A percentile compares a stretch with the other conserved stretches of the same genome.
These are phyloP conservation scores for Taxidea taxus DNA, from an alignment of 2,113 vertebrate species.

Conservation along the genomic window DNA sequence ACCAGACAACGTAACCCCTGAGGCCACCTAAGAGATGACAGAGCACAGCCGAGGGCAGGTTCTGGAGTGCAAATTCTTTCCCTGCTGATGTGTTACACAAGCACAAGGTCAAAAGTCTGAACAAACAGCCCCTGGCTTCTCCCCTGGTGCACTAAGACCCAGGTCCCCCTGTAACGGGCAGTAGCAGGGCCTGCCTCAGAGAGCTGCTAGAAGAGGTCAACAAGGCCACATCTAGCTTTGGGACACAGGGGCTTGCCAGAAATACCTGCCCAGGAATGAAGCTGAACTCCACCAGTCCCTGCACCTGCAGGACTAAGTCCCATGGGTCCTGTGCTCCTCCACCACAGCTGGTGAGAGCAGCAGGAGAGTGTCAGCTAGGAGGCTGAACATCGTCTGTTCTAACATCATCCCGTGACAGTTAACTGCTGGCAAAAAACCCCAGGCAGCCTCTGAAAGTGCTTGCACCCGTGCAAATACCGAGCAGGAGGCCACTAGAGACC, in stretches of 20 bases:
- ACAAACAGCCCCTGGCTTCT: background rate
- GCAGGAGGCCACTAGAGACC: too few relatives aligned
- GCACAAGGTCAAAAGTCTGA: background rate
- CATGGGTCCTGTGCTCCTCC: background rate
- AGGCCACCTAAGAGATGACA: background rate
- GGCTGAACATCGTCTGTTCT: background rate
- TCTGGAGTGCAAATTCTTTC: background rate
- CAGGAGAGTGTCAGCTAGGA: rapidly evolving
- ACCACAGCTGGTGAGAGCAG: background rate
- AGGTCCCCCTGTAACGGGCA: background rate
- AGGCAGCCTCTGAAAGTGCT: too few relatives aligned
- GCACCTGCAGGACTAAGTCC: background rate
- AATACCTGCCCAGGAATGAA: background rate
- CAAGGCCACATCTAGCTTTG: rapidly evolving
- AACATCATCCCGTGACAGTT: rapidly evolving
- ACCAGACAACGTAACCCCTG: background rate
- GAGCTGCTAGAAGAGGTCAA: background rate
- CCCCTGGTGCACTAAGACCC: background rate
- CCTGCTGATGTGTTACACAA: background rate
- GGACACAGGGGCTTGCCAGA: background rate
- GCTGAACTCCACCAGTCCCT: rapidly evolving
- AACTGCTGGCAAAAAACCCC: background rate
- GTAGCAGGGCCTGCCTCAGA: background rate
- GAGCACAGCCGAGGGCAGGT: background rate
- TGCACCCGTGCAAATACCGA: too few relatives aligned